phyloP scores from a whole-genome alignment of 2,888 invertebrate genomes.

The Thelaira solivaga region DNA sequence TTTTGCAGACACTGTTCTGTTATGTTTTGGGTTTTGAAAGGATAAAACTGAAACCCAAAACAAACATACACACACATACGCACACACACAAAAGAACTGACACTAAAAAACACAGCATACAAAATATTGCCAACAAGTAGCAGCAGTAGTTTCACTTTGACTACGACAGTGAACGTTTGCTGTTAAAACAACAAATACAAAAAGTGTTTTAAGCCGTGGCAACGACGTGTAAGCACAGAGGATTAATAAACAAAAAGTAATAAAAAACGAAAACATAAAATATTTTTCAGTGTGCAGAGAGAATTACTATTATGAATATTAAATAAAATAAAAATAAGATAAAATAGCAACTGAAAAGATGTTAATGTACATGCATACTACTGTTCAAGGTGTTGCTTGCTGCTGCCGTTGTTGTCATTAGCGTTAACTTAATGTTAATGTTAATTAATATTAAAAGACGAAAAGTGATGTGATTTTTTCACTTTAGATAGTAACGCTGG shows the following conservation, averaged over 20 bases:
- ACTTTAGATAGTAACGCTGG: too few species aligned
- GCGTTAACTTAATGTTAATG: background rate
- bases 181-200: slow-evolving; percentile 44
- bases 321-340: background rate
- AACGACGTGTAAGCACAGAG: background rate
- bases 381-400: background rate
- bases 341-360: too few species aligned
- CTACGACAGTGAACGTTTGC: slow-evolving; percentile 58
- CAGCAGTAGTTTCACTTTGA: slow-evolving; percentile 60
- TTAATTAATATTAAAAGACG: background rate
- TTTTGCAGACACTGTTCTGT: slow-evolving; percentile 21
- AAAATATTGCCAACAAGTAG: slow-evolving; percentile 64
- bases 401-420: background rate
- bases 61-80: background rate
- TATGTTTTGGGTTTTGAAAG: slow-evolving; percentile 15
- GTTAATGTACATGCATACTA: too few species aligned
- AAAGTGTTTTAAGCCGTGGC: background rate
- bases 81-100: background rate
- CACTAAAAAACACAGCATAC: slow-evolving; percentile 50
- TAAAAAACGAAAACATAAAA: background rate
- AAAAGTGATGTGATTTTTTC: background rate
- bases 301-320: slow-evolving; percentile 11
- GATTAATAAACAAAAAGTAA: slow-evolving; percentile 21
- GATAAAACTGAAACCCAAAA: background rate
- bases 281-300: slow-evolving; percentile 3